Evolutionary conservation across 1,140 invertebrate genomes (phyloP).

Genomic region (Dendroctonus valens): DNA sequence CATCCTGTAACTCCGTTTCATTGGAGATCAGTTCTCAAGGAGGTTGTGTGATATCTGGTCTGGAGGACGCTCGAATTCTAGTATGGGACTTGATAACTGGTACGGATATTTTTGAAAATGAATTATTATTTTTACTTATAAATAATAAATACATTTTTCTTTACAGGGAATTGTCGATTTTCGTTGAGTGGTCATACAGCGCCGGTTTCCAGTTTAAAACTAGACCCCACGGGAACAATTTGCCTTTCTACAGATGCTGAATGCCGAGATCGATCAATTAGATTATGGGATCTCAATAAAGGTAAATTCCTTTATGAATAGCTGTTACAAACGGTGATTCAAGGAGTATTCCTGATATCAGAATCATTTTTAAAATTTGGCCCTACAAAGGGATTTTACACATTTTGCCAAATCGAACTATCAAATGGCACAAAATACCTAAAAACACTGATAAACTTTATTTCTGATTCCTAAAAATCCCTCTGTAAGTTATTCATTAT

Average conservation of each 20-base stretch:
- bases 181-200: conserved; percentile 73
- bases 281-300: conserved; percentile 75
- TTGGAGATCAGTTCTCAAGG: conserved; percentile 78
- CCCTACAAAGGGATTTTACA: too few relatives aligned
- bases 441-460: too few relatives aligned
- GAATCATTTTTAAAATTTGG: too few relatives aligned
- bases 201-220: conserved; percentile 67
- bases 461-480: too few relatives aligned
- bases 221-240: conserved; percentile 67
- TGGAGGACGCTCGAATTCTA: conserved; percentile 77
- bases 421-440: too few relatives aligned
- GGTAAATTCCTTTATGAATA: conserved; percentile 53
- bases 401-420: too few relatives aligned
- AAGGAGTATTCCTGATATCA: too few relatives aligned
- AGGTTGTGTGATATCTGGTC: conserved; percentile 77
- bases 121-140: not conserved
- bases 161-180: conserved; percentile 67
- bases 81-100: conserved; percentile 88
- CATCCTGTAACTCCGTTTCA: conserved; percentile 73
- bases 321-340: too few relatives aligned
- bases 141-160: conserved; percentile 8
- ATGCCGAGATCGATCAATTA: conserved; percentile 68
- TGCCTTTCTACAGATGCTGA: conserved; percentile 71
- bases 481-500: too few relatives aligned
- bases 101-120: conserved; percentile 38